Evolutionary conservation across 2,113 vertebrate species (phyloP).

Genomic region (Apus apus): DNA sequence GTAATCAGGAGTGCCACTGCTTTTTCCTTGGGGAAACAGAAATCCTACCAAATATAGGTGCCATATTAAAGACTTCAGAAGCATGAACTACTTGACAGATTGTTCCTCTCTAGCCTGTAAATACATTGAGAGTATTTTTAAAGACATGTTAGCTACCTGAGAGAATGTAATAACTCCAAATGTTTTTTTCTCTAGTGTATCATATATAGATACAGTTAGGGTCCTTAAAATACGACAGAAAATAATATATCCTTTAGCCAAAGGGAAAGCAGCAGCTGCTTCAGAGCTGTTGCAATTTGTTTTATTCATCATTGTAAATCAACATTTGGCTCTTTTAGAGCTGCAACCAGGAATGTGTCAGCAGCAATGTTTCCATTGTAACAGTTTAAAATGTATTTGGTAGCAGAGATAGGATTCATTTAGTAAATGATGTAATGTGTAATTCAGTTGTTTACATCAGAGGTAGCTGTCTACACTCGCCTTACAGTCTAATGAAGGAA

Average conservation of each 20-base stretch:
- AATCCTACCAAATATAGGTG: not conserved
- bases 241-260: not conserved
- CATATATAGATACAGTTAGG: not conserved
- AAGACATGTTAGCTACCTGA: constrained; percentile 26
- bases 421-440: not conserved
- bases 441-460: not conserved
- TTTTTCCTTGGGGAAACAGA: constrained; percentile 29
- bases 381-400: not conserved
- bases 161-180: constrained; percentile 8
- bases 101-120: constrained; percentile 29
- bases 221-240: constrained; percentile 22
- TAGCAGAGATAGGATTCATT: not conserved
- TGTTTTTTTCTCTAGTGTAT: not conserved
- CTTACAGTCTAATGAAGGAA: not conserved
- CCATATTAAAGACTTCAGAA: constrained; percentile 32
- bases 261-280: not conserved
- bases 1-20: constrained; percentile 18
- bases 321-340: not conserved
- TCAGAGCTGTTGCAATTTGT: not conserved
- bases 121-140: constrained; percentile 36
- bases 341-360: not conserved
- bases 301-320: constrained; percentile 18
- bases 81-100: constrained; percentile 14
- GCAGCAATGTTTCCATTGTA: not conserved
- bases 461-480: not conserved